Evolutionary conservation across 2,113 vertebrate species (phyloP).

Genomic region (Anhinga rufa): DNA sequence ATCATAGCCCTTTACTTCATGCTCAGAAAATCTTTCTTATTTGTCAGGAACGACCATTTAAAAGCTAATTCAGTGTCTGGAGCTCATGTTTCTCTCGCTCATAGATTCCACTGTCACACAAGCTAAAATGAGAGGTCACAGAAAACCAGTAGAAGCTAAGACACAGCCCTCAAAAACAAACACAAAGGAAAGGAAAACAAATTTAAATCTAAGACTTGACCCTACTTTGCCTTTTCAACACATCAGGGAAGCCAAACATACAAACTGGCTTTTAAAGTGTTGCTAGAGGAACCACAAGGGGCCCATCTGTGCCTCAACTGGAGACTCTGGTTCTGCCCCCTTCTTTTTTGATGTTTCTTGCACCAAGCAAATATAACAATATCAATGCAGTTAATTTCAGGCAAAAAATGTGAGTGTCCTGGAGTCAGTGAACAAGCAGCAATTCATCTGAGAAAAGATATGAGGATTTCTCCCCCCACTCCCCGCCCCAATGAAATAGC

Average conservation of each 20-base stretch:
- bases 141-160: not conserved
- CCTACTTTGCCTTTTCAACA: not conserved
- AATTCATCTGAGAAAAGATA: not conserved
- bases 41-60: not conserved
- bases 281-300: not conserved
- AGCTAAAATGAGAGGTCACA: not conserved
- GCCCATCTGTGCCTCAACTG: not conserved
- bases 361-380: not conserved
- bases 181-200: not conserved
- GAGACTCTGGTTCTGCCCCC: not conserved
- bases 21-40: not conserved
- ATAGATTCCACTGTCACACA: not conserved
- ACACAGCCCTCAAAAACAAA: not conserved
- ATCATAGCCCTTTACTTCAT: not conserved
- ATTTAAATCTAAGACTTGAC: not conserved
- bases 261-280: not conserved
- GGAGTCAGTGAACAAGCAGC: not conserved
- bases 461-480: not conserved
- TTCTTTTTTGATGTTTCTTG: not conserved
- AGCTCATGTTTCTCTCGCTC: not conserved
- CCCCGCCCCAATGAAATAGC: not conserved
- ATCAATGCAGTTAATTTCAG: not conserved
- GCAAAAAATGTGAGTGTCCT: not conserved
- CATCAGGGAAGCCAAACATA: not conserved
- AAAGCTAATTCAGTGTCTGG: not conserved